A percentile compares a stretch with the other conserved stretches of the same genome.
Conservation (phyloP, 2,113 vertebrate species). For the Pomatorhinus ruficollis region DNA sequence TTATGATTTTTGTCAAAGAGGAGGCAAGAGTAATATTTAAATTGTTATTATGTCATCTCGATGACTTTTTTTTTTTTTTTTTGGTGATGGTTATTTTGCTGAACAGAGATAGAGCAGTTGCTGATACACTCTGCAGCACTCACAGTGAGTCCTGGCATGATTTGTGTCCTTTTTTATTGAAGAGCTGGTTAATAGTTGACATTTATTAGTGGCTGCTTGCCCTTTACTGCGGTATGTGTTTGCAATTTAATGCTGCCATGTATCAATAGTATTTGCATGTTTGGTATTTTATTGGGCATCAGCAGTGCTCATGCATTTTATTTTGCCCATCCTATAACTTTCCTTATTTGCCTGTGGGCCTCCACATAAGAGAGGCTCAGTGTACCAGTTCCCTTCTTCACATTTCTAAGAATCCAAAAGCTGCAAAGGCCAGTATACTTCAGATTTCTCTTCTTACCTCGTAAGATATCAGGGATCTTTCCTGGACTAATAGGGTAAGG, state of each 20-base stretch:
- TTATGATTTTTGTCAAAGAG: neutral
- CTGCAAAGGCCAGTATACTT: neutral
- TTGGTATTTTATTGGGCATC: slow-evolving; percentile 40
- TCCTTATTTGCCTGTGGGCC: neutral
- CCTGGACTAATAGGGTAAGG: neutral
- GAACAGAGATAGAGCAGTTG: neutral
- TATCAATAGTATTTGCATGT: slow-evolving; percentile 28
- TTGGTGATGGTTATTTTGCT: neutral
- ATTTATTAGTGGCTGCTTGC: slow-evolving; percentile 28
- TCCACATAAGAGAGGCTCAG: neutral
- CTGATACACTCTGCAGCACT: neutral
- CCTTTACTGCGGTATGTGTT: neutral
- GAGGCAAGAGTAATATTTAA: neutral
- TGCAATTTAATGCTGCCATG: slow-evolving; percentile 43
- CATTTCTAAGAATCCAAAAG: neutral
- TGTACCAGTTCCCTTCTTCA: neutral
- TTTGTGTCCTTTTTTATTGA: slow-evolving; percentile 40
- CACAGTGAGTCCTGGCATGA: neutral
- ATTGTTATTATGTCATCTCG: neutral
- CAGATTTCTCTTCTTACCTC: neutral
- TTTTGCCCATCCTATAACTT: neutral
- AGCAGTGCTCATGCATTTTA: slow-evolving; percentile 26
- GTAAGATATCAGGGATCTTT: neutral
- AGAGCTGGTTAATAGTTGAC: slow-evolving; percentile 28
- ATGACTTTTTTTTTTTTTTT: neutral